phyloP scores from a whole-genome alignment of 1,140 invertebrate species.

The Temnothorax nylanderi region DNA sequence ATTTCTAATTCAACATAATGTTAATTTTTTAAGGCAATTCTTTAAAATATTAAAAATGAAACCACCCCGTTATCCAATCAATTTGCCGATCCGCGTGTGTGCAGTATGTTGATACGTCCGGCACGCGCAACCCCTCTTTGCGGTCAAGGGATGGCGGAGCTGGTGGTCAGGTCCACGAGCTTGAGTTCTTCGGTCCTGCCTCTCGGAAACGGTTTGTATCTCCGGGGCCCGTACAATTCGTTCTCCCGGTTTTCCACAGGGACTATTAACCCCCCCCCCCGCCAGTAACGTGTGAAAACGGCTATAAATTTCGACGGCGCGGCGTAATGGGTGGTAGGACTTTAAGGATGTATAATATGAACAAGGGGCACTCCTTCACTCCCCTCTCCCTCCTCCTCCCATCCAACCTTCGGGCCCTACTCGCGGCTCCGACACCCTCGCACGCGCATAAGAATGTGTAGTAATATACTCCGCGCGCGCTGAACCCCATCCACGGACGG shows the following conservation, averaged over 20 bases:
- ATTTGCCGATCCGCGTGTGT: conserved; percentile 30
- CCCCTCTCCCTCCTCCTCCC: conserved; percentile 60
- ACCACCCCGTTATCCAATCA: conserved; percentile 16
- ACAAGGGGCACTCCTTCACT: conserved; percentile 61
- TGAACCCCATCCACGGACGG: conserved; percentile 58
- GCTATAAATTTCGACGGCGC: conserved; percentile 81
- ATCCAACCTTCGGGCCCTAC: conserved; percentile 24
- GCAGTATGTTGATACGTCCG: conserved; percentile 54
- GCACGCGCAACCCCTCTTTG: conserved; percentile 66
- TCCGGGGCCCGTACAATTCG: conserved; percentile 44
- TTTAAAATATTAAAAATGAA: not conserved
- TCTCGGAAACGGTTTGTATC: conserved; percentile 8
- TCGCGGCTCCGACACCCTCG: conserved; percentile 59
- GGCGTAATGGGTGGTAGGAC: conserved; percentile 81
- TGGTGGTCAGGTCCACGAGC: conserved; percentile 61
- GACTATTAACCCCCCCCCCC: conserved; percentile 80
- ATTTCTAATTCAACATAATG: not conserved
- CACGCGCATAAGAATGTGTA: conserved; percentile 82
- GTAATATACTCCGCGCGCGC: conserved; percentile 82
- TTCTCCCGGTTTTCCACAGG: conserved; percentile 62
- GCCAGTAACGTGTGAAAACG: conserved; percentile 83
- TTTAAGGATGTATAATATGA: conserved; percentile 82
- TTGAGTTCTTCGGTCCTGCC: conserved; percentile 7
- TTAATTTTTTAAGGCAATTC: not conserved
- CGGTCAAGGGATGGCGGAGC: conserved; percentile 64